Conservation (phyloP, 1,140 invertebrate species). For the Drepana arcuata region DNA sequence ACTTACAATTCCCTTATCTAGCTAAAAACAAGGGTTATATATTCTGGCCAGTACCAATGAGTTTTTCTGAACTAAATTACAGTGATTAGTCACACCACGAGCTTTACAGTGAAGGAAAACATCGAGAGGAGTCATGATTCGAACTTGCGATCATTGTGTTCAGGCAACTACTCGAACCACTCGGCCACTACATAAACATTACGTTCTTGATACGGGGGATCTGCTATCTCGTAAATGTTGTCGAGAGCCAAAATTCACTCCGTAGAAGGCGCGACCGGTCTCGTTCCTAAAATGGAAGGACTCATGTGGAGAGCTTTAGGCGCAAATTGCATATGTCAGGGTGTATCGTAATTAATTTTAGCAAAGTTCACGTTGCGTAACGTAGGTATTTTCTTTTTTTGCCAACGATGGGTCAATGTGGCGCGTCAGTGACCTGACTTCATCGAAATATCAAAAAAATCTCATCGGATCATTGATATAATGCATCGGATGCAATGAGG, state of each 20-base stretch:
- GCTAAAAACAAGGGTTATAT: no score
- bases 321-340: constrained; percentile 32
- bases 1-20: no score
- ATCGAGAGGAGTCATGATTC: neutral
- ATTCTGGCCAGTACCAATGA: no score
- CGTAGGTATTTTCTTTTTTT: no score
- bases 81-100: neutral
- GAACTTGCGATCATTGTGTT: no score
- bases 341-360: constrained; percentile 24
- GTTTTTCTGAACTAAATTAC: neutral
- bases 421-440: neutral
- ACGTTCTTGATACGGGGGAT: neutral
- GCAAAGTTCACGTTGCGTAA: constrained; percentile 17
- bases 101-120: neutral
- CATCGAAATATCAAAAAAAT: neutral
- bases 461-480: neutral
- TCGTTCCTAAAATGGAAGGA: constrained; percentile 32
- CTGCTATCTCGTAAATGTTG: constrained; percentile 32
- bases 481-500: neutral
- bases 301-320: constrained; percentile 38
- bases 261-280: constrained; percentile 41
- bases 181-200: no score
- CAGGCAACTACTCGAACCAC: no score
- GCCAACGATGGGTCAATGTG: no score
- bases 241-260: constrained; percentile 52